Evolutionary conservation across 1,140 invertebrate species (phyloP).

Genomic region (Lepidotrigona ventralis): DNA sequence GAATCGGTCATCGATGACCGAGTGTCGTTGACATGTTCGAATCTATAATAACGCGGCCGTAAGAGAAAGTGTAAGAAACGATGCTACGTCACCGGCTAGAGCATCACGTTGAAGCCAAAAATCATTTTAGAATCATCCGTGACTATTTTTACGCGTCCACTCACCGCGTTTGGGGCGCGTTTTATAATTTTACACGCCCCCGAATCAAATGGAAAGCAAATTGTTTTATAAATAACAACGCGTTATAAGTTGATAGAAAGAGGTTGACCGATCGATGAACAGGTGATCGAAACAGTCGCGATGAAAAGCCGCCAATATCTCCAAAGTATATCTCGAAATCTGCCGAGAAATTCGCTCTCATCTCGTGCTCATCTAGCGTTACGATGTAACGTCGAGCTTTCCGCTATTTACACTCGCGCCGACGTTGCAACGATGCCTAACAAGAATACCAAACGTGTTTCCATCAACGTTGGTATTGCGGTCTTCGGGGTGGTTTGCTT

Average conservation of each 20-base stretch:
- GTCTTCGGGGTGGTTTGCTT: background rate
- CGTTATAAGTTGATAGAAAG: background rate
- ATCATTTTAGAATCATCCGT: slow-evolving; percentile 44
- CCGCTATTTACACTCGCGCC: slow-evolving; percentile 33
- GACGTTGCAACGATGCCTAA: slow-evolving; percentile 20
- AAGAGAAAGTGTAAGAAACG: slow-evolving; percentile 15
- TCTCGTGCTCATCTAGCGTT: slow-evolving; percentile 2
- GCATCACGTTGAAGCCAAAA: slow-evolving; percentile 26
- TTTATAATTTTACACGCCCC: background rate
- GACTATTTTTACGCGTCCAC: slow-evolving; percentile 35
- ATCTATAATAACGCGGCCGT: background rate
- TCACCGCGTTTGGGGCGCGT: background rate
- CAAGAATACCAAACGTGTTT: slow-evolving; percentile 30
- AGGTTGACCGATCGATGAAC: slow-evolving; percentile 18
- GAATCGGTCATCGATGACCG: slow-evolving; percentile 50
- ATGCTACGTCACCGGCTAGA: slow-evolving; percentile 5
- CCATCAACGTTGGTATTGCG: background rate
- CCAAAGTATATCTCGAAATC: background rate
- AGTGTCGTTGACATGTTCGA: slow-evolving; percentile 46
- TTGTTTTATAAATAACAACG: background rate
- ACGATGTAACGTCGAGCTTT: slow-evolving; percentile 27
- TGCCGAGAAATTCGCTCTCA: background rate
- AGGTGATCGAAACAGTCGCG: background rate
- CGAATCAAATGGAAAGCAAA: background rate
- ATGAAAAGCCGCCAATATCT: background rate